Conservation (phyloP, 2,797 vertebrate species). For the Naso thynnoides region DNA sequence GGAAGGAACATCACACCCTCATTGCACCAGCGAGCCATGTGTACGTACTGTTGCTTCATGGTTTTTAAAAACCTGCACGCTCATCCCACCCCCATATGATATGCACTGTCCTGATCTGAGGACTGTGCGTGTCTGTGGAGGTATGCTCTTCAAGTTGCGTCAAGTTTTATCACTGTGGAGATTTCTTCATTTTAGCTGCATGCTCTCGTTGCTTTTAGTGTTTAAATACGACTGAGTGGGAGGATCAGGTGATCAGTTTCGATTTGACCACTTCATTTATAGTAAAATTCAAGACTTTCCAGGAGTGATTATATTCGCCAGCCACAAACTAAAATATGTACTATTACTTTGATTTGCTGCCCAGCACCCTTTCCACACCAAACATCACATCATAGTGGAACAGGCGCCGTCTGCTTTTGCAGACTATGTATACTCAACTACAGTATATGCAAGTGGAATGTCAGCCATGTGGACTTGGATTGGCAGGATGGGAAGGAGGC, state of each 20-base stretch:
- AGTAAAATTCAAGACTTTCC: constrained; percentile 6
- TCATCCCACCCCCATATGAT: constrained; percentile 39
- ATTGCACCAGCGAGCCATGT: constrained; percentile 72
- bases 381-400: constrained; percentile 26
- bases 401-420: constrained; percentile 39
- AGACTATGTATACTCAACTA: constrained; percentile 28
- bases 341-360: background rate
- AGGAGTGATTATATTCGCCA: background rate
- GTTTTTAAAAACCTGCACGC: constrained; percentile 50
- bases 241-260: background rate
- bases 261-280: constrained; percentile 4
- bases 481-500: constrained; percentile 4
- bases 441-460: constrained; percentile 49
- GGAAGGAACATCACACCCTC: constrained; percentile 85
- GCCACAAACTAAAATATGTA: background rate
- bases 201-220: background rate
- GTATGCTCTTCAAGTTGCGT: constrained; percentile 5
- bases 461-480: constrained; percentile 31
- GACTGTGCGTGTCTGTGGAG: background rate
- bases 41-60: constrained; percentile 56
- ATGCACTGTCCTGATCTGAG: constrained; percentile 20
- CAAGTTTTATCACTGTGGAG: background rate
- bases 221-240: background rate
- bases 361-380: background rate
- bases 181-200: constrained; percentile 2